Evolutionary conservation across 2,113 vertebrate species (phyloP).

Genomic region (Dolichallabes microphthalmus): DNA sequence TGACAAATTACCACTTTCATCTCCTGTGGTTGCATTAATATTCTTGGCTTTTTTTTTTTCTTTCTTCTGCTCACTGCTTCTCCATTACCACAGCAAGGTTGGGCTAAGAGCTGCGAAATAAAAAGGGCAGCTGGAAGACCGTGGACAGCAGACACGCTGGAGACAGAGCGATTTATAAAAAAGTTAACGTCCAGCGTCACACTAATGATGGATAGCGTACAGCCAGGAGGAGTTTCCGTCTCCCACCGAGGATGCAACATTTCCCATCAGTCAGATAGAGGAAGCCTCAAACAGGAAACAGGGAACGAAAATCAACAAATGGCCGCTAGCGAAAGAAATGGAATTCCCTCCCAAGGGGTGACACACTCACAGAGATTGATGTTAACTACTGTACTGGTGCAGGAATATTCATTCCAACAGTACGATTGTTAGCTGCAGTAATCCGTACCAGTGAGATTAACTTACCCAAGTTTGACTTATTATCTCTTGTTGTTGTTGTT

Average conservation of each 20-base stretch:
- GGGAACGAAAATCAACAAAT: slow-evolving; percentile 47
- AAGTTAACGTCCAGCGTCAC: slow-evolving; percentile 74
- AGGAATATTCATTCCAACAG: slow-evolving; percentile 9
- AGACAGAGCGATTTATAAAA: slow-evolving; percentile 77
- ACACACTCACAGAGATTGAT: slow-evolving; percentile 36
- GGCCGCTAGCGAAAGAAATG: slow-evolving; percentile 34
- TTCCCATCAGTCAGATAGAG: slow-evolving; percentile 47
- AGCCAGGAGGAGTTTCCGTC: slow-evolving; percentile 65
- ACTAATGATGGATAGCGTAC: slow-evolving; percentile 70
- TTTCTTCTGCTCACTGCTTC: slow-evolving; percentile 70
- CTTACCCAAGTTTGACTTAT: not conserved
- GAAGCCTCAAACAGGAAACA: slow-evolving; percentile 47
- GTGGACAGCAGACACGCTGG: slow-evolving; percentile 76
- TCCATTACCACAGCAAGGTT: slow-evolving; percentile 75
- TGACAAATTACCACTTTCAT: slow-evolving; percentile 81
- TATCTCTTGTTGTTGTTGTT: slow-evolving; percentile 3
- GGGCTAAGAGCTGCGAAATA: slow-evolving; percentile 74
- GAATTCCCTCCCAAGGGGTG: slow-evolving; percentile 23
- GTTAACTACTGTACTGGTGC: slow-evolving; percentile 8
- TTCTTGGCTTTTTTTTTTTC: slow-evolving; percentile 18
- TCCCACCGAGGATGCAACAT: slow-evolving; percentile 48
- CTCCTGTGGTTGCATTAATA: slow-evolving; percentile 75
- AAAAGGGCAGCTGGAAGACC: slow-evolving; percentile 74
- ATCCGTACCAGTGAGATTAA: slow-evolving; percentile 21
- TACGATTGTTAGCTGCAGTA: slow-evolving; percentile 20